phyloP scores from a whole-genome alignment of 1,140 invertebrate species.

The Rhopalosiphum padi region DNA sequence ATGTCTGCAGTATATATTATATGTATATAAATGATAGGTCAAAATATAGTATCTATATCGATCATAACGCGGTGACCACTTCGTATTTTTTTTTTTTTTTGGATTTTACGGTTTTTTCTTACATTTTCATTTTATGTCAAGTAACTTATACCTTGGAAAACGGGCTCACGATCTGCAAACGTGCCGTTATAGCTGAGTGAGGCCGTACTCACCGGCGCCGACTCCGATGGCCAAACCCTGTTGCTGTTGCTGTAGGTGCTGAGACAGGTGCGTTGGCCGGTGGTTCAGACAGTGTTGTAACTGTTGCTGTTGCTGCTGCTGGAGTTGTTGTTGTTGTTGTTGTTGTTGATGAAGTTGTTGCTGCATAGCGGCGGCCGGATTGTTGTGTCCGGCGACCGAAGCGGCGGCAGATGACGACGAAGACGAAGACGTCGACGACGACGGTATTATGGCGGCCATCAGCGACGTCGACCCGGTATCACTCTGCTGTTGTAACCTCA shows the following conservation, averaged over 20 bases:
- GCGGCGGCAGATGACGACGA: constrained; percentile 28
- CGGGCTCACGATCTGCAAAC: constrained; percentile 7
- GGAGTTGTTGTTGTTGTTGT: constrained; percentile 61
- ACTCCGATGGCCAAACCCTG: constrained; percentile 40
- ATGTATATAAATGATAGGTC: background rate
- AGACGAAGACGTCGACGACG: constrained; percentile 42
- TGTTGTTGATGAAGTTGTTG: constrained; percentile 58
- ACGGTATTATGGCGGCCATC: background rate
- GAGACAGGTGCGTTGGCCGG: constrained; percentile 35
- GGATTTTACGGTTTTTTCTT: background rate
- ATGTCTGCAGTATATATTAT: background rate
- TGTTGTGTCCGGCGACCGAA: constrained; percentile 28
- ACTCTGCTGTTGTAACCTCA: constrained; percentile 38
- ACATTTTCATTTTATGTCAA: constrained; percentile 31
- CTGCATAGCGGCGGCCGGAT: constrained; percentile 54
- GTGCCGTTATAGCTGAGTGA: constrained; percentile 51
- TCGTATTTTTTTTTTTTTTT: background rate
- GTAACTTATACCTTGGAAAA: constrained; percentile 55
- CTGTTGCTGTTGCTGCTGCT: constrained; percentile 62
- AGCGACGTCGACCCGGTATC: constrained; percentile 24
- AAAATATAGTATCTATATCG: background rate
- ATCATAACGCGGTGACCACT: background rate
- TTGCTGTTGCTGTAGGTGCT: constrained; percentile 45
- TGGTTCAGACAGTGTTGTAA: constrained; percentile 48
- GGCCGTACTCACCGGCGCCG: constrained; percentile 40